A percentile compares a stretch with the other conserved stretches of the same genome.
Conservation (phyloP, 2,888 invertebrate species). For the Patella caerulea region DNA sequence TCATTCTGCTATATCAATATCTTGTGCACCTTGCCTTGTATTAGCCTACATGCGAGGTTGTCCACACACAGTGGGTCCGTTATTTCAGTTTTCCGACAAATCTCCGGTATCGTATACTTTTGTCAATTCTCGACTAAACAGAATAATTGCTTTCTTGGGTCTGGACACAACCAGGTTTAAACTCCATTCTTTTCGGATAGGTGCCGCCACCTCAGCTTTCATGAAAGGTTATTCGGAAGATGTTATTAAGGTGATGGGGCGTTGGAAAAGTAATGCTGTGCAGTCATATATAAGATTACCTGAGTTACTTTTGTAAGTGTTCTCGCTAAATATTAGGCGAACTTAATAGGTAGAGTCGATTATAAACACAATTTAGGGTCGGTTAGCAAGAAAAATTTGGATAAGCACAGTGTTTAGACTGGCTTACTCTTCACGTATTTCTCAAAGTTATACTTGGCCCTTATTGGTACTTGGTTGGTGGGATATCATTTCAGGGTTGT, state of each 20-base stretch:
- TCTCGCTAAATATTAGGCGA: too few species aligned
- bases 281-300: neutral
- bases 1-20: neutral
- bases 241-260: neutral
- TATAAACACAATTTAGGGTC: too few species aligned
- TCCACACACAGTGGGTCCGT: neutral
- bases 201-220: neutral
- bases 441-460: too few species aligned
- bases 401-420: too few species aligned
- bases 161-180: neutral
- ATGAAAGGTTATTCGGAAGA: neutral
- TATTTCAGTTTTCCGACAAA: neutral
- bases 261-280: slow-evolving; percentile 5
- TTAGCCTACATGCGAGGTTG: neutral
- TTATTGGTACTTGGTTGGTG: too few species aligned
- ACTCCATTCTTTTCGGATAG: slow-evolving; percentile 2
- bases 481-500: too few species aligned
- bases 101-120: neutral
- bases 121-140: neutral
- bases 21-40: neutral
- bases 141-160: neutral
- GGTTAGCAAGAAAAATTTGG: too few species aligned
- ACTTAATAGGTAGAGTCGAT: too few species aligned
- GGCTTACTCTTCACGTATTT: too few species aligned
- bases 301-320: too few species aligned